phyloP scores from a whole-genome alignment of 2,113 vertebrate genomes.

The Mustela nigripes region DNA sequence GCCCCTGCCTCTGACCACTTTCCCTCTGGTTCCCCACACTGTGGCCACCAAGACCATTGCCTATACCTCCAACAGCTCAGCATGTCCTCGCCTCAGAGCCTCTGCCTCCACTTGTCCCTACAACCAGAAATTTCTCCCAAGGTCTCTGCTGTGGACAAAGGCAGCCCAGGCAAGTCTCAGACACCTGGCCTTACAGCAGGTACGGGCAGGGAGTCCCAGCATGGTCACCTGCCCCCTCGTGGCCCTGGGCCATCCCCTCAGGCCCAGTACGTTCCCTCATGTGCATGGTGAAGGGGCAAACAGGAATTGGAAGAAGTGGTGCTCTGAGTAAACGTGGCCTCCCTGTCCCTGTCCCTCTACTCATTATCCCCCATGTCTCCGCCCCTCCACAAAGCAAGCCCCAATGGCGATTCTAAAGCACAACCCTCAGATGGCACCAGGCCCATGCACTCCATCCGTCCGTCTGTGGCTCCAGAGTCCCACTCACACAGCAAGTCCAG shows the following conservation, averaged over 20 bases:
- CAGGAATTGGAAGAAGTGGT: not conserved
- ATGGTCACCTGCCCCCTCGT: accelerated
- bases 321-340: not conserved
- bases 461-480: too few species aligned
- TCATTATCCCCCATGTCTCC: not conserved
- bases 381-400: not conserved
- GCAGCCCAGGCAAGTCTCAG: not conserved
- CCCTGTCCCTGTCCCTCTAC: not conserved
- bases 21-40: not conserved
- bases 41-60: accelerated
- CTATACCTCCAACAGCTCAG: not conserved
- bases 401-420: not conserved
- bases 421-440: accelerated
- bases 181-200: too few species aligned
- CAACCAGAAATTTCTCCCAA: not conserved
- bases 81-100: too few species aligned
- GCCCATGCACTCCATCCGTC: not conserved
- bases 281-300: not conserved
- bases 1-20: too few species aligned
- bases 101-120: not conserved
- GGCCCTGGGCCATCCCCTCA: not conserved
- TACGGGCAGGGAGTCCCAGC: not conserved
- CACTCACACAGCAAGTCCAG: not conserved
- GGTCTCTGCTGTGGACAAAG: not conserved
- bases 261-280: not conserved